Evolutionary conservation across 2,888 invertebrate genomes (phyloP), one percentile per base, ranked within the genome.

Genomic region (Cerastis rubricosa): DNA sequence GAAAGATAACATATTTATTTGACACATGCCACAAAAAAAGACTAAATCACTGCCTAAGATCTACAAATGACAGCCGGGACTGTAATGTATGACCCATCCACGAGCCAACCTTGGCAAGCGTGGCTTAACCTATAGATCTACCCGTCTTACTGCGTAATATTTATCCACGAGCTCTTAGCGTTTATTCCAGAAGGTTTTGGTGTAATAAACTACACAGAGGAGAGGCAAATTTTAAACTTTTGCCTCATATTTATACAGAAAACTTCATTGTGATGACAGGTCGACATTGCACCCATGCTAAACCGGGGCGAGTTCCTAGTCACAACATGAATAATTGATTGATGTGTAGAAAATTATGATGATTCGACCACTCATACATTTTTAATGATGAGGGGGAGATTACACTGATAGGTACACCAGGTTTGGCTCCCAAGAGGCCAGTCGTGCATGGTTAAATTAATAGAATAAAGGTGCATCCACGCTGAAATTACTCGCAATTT

Each of bases 291-390:
- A 40, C 35, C 11, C 35, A 63, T 6, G 22, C 35, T 22, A 11
- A 11, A 11, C 7, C 19, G 6, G 22, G 22, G 1, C 0, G 35
- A 35, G 61, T 35, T 22, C 8, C 63, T 40, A 54, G 66, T 69
- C 14, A 71, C 0, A 63, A 69, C 29, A 29, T 64, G 51, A 69
- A 82, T 76, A 45, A 49, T 17, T 59, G 35, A 54, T 63, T 51
- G 14, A 17, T 49, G 17, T 64, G 57, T 45, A 14, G 40, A 40
- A 40, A 43, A 35, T 14, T 35, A 40, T 9, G 49, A 80, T 25
- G 49, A 65, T 43, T 54, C 14, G 22, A n/a, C 22, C 29, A 25
- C 45, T 49, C 35, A 49, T 72, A 40, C 43, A 72, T 45, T 59
- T 70, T 35, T 51, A 19, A 71, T 80, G 22, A 17, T 29, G 9